These are phyloP conservation scores for Heteropelma amictum DNA, from an alignment of 2,888 invertebrate species.

Conservation along the genomic window DNA sequence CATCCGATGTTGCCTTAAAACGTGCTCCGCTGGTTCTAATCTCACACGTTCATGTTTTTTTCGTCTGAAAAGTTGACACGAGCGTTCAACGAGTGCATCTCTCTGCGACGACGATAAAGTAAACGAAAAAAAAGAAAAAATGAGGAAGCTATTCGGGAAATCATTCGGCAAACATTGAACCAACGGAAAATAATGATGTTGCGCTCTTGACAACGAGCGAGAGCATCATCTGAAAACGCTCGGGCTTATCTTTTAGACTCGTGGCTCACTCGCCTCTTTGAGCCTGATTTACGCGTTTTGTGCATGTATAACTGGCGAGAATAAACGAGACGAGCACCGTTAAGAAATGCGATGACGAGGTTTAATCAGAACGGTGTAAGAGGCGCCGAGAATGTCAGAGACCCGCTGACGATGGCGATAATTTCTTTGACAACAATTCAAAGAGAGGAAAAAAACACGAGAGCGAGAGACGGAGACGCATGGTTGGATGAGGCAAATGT, in stretches of 20 bases:
- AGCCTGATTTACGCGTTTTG: constrained; percentile 75
- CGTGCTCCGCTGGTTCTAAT: no score
- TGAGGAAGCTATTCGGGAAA: constrained; percentile 60
- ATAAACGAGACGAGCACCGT: constrained; percentile 12
- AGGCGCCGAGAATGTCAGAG: constrained; percentile 32
- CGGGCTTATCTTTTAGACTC: constrained; percentile 71
- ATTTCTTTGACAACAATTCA: constrained; percentile 57
- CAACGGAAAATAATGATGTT: constrained; percentile 19
- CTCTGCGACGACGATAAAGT: constrained; percentile 4
- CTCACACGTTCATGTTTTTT: no score
- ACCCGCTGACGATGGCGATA: constrained; percentile 40
- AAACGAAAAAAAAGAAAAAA: not conserved
- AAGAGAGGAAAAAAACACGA: constrained; percentile 47
- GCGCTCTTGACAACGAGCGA: constrained; percentile 36
- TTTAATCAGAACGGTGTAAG: constrained; percentile 24
- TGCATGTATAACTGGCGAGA: constrained; percentile 54
- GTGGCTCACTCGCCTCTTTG: constrained; percentile 61
- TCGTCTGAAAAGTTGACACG: no score
- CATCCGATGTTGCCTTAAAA: no score
- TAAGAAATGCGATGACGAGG: constrained; percentile 37
- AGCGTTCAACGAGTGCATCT: no score
- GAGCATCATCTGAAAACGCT: constrained; percentile 33
- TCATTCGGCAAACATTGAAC: constrained; percentile 70
- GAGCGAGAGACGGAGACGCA: not conserved
- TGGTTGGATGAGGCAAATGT: not conserved